Evolutionary conservation across 2,797 vertebrate species (phyloP).

Genomic region (Catharus ustulatus): DNA sequence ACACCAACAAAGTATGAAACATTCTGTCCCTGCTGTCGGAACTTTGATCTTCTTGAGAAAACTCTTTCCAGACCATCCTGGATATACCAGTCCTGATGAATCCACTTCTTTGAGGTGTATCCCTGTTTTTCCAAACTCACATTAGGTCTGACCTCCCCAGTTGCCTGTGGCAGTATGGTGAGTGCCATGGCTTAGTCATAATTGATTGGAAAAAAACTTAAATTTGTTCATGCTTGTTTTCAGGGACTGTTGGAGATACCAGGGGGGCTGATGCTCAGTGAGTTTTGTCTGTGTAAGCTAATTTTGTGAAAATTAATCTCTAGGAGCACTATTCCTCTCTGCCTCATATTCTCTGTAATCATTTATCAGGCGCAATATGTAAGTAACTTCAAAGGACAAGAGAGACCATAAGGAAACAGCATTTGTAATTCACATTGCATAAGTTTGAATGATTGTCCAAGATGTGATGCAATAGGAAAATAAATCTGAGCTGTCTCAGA

Average conservation of each 20-base stretch:
- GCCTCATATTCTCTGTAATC: rapidly evolving
- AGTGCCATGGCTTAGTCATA: rapidly evolving
- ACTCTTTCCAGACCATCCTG: neutral
- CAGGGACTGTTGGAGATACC: neutral
- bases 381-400: neutral
- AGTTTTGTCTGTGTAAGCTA: neutral
- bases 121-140: neutral
- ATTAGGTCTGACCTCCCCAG: neutral
- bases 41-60: neutral
- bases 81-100: neutral
- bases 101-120: neutral
- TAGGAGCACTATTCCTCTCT: neutral
- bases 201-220: neutral
- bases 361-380: neutral
- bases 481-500: neutral
- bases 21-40: neutral
- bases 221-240: neutral
- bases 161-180: neutral
- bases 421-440: neutral
- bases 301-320: neutral
- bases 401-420: neutral
- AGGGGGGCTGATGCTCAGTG: neutral
- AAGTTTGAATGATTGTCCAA: neutral
- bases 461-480: neutral
- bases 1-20: neutral